Percentiles rank a stretch among this genome's conserved stretches.
These are phyloP conservation scores for Noctua janthe DNA, from an alignment of 2,888 invertebrate species.

Conservation along the genomic window DNA sequence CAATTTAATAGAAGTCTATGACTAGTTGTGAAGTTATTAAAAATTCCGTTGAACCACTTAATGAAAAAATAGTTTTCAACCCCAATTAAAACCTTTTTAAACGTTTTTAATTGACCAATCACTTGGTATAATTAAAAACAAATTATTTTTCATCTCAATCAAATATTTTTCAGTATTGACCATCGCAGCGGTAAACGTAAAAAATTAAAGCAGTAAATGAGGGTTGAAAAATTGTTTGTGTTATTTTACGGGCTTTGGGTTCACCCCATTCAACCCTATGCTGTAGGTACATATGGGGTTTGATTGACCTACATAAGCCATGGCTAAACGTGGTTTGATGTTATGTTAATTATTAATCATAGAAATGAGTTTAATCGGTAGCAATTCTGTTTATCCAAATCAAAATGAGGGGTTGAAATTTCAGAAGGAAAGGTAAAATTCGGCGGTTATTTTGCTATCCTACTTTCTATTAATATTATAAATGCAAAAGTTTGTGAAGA, in stretches of 20 bases:
- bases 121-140: not conserved
- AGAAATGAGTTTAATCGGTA: slow-evolving; percentile 37
- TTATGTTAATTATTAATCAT: slow-evolving; percentile 53
- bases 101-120: not conserved
- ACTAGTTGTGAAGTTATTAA: not conserved
- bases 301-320: slow-evolving; percentile 57
- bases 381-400: slow-evolving; percentile 45
- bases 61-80: not conserved
- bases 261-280: slow-evolving; percentile 37
- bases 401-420: slow-evolving; percentile 22
- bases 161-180: not conserved
- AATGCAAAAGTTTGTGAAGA: no score
- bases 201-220: not conserved
- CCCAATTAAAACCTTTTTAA: not conserved
- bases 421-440: not conserved
- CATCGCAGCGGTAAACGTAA: not conserved
- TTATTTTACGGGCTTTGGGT: slow-evolving; percentile 26
- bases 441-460: not conserved
- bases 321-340: slow-evolving; percentile 37
- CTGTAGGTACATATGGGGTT: slow-evolving; percentile 27
- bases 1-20: not conserved
- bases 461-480: not conserved
- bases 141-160: not conserved
- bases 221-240: slow-evolving; percentile 41
- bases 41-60: not conserved